phyloP scores from a whole-genome alignment of 2,888 invertebrate species.

The Physocephala rufipes region DNA sequence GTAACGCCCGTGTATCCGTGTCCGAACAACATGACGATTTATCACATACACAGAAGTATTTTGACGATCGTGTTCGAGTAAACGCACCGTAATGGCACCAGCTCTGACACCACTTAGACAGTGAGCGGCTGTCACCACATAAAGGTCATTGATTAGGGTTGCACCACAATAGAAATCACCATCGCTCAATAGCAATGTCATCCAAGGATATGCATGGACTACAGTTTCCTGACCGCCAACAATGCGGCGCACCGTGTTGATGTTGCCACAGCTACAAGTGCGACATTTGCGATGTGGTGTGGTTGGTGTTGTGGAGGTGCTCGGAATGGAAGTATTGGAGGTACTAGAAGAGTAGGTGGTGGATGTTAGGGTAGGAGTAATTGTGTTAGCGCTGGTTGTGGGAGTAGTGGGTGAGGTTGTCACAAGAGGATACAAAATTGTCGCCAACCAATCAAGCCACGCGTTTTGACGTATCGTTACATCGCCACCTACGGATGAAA shows the following conservation, averaged over 20 bases:
- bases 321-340: constrained; percentile 25
- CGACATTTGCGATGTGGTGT: constrained; percentile 52
- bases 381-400: too few species aligned
- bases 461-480: constrained; percentile 50
- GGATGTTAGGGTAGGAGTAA: too few species aligned
- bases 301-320: constrained; percentile 40
- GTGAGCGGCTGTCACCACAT: constrained; percentile 82
- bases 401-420: background rate
- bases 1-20: constrained; percentile 73
- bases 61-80: constrained; percentile 79
- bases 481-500: background rate
- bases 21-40: constrained; percentile 63
- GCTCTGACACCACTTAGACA: constrained; percentile 73
- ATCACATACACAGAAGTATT: constrained; percentile 58
- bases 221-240: constrained; percentile 82
- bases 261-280: constrained; percentile 71
- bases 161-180: constrained; percentile 78
- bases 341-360: too few species aligned
- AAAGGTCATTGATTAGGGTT: constrained; percentile 76
- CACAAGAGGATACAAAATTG: constrained; percentile 50
- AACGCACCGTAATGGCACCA: constrained; percentile 71
- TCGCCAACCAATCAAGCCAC: constrained; percentile 56
- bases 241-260: constrained; percentile 75
- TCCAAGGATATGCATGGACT: constrained; percentile 75
- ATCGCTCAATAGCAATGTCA: constrained; percentile 71